A percentile compares a stretch with the other conserved stretches of the same genome.
Evolutionary conservation across 2,888 invertebrate genomes (phyloP).

Genomic region (Neuroscelio doddi): DNA sequence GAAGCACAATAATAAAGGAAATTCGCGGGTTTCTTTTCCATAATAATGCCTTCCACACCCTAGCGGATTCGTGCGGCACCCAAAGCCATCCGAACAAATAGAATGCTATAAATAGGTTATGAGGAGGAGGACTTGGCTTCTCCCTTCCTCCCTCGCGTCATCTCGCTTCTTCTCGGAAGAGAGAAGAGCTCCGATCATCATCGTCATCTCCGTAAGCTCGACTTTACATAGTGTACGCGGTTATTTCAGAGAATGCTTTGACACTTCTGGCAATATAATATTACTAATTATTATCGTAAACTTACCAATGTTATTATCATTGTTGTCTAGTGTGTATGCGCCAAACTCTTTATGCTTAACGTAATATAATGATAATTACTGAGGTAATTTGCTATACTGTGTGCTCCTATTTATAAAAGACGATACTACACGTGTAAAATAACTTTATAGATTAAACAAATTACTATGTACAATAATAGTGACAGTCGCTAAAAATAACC

Average conservation of each 20-base stretch:
- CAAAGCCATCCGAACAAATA: constrained; percentile 65
- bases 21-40: constrained; percentile 62
- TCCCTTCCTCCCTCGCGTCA: constrained; percentile 46
- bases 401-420: too few relatives aligned
- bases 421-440: too few relatives aligned
- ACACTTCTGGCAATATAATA: constrained; percentile 47
- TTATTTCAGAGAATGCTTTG: constrained; percentile 62
- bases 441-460: too few relatives aligned
- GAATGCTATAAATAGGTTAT: constrained; percentile 64
- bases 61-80: constrained; percentile 57
- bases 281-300: constrained; percentile 26
- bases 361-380: too few relatives aligned
- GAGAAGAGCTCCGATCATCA: constrained; percentile 51
- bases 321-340: too few relatives aligned
- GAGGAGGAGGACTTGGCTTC: constrained; percentile 24
- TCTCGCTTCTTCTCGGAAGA: constrained; percentile 42
- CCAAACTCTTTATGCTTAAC: too few relatives aligned
- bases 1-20: constrained; percentile 70
- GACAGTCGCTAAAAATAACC: too few relatives aligned
- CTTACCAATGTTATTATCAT: constrained; percentile 38
- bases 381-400: too few relatives aligned
- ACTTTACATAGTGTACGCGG: constrained; percentile 55
- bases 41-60: constrained; percentile 65
- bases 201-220: constrained; percentile 57
- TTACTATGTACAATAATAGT: too few relatives aligned